Conservation (phyloP, 2,888 invertebrate species). For the Lottia gigantea region DNA sequence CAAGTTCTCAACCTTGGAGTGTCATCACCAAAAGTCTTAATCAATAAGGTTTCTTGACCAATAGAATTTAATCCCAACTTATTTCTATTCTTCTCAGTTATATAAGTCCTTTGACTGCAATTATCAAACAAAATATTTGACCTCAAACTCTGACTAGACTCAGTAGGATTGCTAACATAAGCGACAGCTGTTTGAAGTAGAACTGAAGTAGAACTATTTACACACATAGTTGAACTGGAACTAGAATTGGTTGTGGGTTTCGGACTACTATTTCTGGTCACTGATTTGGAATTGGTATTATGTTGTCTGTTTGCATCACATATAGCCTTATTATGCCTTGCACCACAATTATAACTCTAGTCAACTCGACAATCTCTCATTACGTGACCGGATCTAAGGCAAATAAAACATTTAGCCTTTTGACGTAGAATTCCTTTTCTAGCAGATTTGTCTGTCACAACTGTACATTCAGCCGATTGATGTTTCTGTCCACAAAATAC, state of each 20-base stretch:
- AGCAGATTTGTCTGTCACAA: background rate
- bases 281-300: background rate
- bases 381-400: background rate
- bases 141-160: background rate
- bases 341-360: background rate
- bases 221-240: background rate
- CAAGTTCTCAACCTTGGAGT: no score
- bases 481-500: background rate
- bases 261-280: background rate
- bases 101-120: background rate
- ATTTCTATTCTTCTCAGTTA: background rate
- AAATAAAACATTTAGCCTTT: background rate
- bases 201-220: background rate
- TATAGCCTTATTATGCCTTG: background rate
- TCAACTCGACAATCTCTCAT: background rate
- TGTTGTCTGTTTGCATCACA: background rate
- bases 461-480: background rate
- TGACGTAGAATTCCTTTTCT: background rate
- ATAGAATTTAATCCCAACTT: no score
- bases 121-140: background rate
- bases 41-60: background rate
- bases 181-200: background rate
- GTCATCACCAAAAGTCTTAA: background rate
- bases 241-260: background rate
- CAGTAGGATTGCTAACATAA: background rate